A percentile compares a stretch with the other conserved stretches of the same genome.
These are phyloP conservation scores for Pteropus alecto DNA, from an alignment of 2,113 vertebrate species.

Conservation along the genomic window DNA sequence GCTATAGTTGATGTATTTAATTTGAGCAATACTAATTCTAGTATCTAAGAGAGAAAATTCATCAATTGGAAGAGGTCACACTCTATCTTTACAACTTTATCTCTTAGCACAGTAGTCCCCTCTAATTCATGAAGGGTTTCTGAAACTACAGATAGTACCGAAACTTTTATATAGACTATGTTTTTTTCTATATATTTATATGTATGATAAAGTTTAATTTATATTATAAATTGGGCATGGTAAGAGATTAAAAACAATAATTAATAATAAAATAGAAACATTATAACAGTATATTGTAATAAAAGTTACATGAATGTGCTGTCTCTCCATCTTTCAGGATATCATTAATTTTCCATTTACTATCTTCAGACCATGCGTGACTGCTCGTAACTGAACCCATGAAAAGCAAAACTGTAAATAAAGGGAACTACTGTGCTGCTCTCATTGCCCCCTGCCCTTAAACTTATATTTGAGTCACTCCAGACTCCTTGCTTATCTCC, in stretches of 20 bases:
- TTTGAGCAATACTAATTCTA: neutral
- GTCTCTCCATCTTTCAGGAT: neutral
- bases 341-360: neutral
- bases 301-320: neutral
- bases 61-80: neutral
- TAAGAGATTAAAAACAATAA: no score
- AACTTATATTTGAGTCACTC: neutral
- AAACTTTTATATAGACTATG: neutral
- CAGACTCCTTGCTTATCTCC: neutral
- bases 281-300: no score
- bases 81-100: neutral
- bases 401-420: neutral
- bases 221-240: no score
- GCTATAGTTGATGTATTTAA: neutral
- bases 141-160: neutral
- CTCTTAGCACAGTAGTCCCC: neutral
- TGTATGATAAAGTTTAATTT: neutral
- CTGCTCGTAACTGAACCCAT: neutral
- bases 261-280: no score
- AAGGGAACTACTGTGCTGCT: neutral
- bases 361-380: neutral
- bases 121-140: neutral
- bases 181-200: neutral
- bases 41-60: neutral
- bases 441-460: rapidly evolving